Evolutionary conservation across 2,888 invertebrate species (phyloP), one percentile per base, ranked within the genome.

Genomic region (Lissonota sp.): DNA sequence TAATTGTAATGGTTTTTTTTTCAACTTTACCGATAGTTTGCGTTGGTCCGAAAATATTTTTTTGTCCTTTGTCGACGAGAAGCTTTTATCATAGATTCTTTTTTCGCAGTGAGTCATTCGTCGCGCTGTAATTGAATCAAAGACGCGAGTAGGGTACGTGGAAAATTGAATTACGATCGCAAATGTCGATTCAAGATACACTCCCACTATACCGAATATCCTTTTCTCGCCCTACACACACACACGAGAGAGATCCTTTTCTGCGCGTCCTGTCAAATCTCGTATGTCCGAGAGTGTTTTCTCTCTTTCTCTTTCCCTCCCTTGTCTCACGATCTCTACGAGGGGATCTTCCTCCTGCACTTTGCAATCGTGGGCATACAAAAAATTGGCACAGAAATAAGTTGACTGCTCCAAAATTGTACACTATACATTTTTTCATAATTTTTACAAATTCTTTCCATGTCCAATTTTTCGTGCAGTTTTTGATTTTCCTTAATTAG

Each of bases 161-260:
- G 82, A 84, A 87, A 90, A 91, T 91, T 88, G 88, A 91, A 89
- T 91, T 91, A 91, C 88, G 86, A 74, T 88, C 89, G 89, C 91
- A 91, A 91, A 91, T 91, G 91, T 91, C 91, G 91, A 89, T 89
- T 88, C 89, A 90, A 90, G 91, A 91, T 87, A 88, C 87, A 87
- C 70, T 60, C 53, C 26, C n/a, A 12, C 72, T 63, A 37, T 49
- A 57, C 12, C 14, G 8, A n/a, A 58, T 64, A 40, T 26, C 26
- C 26, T 26, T 26, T 26, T 26, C 26, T 26, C 26, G 26, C n/a
- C 49, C 6, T 69, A 16, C 57, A 57, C 39, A 60, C 67, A 49
- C 58, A 62, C 62, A 55, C 51, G 37, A 3, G 12, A 49, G 73
- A 66, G 63, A 66, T 76, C 58, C 72, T 80, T 83, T 66, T 8